Evolutionary conservation across 1,140 invertebrate genomes (phyloP).

Genomic region (Dinoponera quadriceps): DNA sequence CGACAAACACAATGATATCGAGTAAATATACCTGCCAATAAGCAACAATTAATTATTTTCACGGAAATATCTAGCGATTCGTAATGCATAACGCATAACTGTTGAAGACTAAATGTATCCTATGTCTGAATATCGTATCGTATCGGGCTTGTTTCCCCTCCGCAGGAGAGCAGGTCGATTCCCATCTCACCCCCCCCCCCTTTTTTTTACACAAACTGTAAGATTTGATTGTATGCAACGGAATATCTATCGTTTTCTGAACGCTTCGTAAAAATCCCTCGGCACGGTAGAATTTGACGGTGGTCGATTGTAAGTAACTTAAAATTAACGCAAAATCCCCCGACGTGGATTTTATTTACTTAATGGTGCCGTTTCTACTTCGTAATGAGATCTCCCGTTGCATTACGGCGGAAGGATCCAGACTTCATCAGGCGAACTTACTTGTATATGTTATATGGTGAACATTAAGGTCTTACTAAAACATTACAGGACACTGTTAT

Average conservation of each 20-base stretch:
- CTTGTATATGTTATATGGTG: conserved; percentile 3
- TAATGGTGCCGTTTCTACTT: conserved; percentile 10
- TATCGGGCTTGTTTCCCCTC: neutral
- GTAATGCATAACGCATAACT: conserved; percentile 7
- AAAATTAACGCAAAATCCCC: neutral
- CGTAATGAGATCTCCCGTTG: conserved; percentile 3
- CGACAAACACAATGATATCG: conserved; percentile 6
- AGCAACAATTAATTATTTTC: conserved; percentile 23
- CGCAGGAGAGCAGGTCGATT: neutral
- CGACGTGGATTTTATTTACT: conserved; percentile 1
- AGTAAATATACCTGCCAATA: conserved; percentile 4
- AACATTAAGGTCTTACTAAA: neutral
- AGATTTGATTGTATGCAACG: no score
- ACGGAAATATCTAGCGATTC: conserved; percentile 23
- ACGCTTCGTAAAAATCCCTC: conserved; percentile 9
- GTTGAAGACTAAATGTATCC: conserved; percentile 12
- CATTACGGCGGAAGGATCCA: neutral
- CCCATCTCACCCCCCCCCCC: no score
- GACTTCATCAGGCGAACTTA: conserved; percentile 13
- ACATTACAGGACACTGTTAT: neutral
- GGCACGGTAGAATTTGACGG: conserved; percentile 27
- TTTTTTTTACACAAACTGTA: neutral
- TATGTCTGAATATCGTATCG: conserved; percentile 24
- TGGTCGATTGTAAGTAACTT: conserved; percentile 42
- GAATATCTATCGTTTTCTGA: no score